These are phyloP conservation scores for Tetragonula clypearis DNA, from an alignment of 1,140 invertebrate genomes.

Conservation along the genomic window DNA sequence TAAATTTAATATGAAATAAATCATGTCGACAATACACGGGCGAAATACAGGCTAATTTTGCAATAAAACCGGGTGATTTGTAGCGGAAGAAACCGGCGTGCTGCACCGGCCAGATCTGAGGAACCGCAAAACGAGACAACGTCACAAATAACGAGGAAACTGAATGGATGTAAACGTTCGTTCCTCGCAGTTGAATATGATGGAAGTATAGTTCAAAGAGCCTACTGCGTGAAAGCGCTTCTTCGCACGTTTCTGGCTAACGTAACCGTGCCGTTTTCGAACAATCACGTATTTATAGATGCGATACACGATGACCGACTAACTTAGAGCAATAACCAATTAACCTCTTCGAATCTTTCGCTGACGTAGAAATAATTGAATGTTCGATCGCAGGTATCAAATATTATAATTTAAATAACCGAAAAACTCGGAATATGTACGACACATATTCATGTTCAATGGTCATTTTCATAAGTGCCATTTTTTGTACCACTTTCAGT, in stretches of 20 bases:
- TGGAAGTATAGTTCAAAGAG: conserved; percentile 37
- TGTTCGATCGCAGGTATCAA: no score
- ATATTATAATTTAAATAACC: neutral
- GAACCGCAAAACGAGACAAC: conserved; percentile 23
- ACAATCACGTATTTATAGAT: conserved; percentile 37
- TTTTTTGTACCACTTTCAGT: no score
- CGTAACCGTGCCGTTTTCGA: neutral
- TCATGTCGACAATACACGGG: neutral
- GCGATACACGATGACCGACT: neutral
- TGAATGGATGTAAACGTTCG: conserved; percentile 42
- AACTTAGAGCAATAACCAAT: neutral
- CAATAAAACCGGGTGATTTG: conserved; percentile 31
- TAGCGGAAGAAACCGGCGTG: neutral
- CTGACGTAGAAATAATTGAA: neutral
- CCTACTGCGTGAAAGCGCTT: conserved; percentile 17
- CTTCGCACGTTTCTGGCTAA: conserved; percentile 25
- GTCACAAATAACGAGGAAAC: conserved; percentile 34
- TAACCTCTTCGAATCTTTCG: neutral
- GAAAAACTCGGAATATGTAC: no score
- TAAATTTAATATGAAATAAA: neutral
- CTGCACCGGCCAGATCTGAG: conserved; percentile 14
- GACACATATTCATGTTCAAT: no score
- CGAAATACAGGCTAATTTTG: neutral
- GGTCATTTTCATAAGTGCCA: no score
- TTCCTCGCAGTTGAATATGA: conserved; percentile 28